phyloP scores from a whole-genome alignment of 2,888 invertebrate species.

The Ptilodon capucinus region DNA sequence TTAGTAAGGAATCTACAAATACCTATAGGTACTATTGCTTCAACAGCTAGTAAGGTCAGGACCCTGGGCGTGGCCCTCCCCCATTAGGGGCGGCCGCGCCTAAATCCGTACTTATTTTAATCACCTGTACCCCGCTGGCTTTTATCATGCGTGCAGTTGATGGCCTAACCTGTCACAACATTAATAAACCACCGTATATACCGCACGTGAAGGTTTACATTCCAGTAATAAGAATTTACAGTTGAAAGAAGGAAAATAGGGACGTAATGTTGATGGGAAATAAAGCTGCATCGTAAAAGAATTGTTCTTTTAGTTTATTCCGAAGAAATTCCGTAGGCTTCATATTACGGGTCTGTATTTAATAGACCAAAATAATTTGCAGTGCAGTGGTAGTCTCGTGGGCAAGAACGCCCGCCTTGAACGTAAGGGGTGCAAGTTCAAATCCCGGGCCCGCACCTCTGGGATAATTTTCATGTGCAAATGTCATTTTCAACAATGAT shows the following conservation, averaged over 20 bases:
- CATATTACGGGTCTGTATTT: neutral
- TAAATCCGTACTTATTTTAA: slow-evolving; percentile 78
- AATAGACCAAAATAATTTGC: no score
- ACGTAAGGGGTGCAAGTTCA: no score
- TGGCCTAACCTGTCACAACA: slow-evolving; percentile 34
- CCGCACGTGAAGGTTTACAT: slow-evolving; percentile 29
- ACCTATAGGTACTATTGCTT: neutral
- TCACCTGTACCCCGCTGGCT: slow-evolving; percentile 69
- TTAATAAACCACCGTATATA: slow-evolving; percentile 39
- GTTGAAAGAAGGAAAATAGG: slow-evolving; percentile 43
- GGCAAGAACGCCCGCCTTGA: no score
- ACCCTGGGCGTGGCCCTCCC: slow-evolving; percentile 45
- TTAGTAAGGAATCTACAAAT: no score
- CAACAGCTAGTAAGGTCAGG: slow-evolving; percentile 38
- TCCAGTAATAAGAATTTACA: slow-evolving; percentile 19
- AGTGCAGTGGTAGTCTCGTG: no score
- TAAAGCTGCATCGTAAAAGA: slow-evolving; percentile 44
- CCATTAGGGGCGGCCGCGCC: slow-evolving; percentile 65
- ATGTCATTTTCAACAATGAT: no score
- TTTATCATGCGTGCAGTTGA: slow-evolving; percentile 69
- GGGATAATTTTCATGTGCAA: no score
- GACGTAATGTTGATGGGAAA: slow-evolving; percentile 47
- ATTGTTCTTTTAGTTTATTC: slow-evolving; percentile 42
- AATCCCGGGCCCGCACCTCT: no score
- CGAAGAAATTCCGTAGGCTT: slow-evolving; percentile 19